Base-by-base conservation (phyloP, 1,140 invertebrate genomes). In the Linepithema humile region DNA sequence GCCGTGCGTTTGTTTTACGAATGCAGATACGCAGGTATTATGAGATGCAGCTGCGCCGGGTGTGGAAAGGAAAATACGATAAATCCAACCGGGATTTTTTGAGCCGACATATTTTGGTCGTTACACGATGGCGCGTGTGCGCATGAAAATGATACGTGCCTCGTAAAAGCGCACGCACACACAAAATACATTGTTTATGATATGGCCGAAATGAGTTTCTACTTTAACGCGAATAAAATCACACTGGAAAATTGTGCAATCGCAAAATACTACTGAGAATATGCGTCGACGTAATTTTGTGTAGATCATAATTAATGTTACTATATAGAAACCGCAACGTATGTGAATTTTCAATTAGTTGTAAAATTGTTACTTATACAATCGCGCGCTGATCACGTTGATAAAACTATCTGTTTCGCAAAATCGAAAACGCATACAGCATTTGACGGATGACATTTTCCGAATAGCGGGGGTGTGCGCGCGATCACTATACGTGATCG, bases 1-100 rank as follows among this genome's bases (percentile, higher is more conserved):
- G 83, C 57, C 77, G 55, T 64, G 69, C 84, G 57, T 60, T 72
- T 83, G 80, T 82, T 80, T 88, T 73, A 73, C 86, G 78, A 85
- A 88, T 85, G 78, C 74, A 70, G 74, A 72, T 85, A 84, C 50
- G 75, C 55, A 62, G 74, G 69, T 74, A 88, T 85, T 69, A 73
- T 85, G 60, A 78, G 73, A 26, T 65, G 50, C 55, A 78, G 45
- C 74, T 43, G 77, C 40, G 43, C 50, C 35, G 50, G 40, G 62
- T 35, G 73, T 17, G 17, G 32, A 29, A 55, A 69, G 77, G 70
- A 80, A 75, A 89, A 88, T 73, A 65, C 38, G 70, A 20, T 62
- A 86, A 85, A 89, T 88, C 85, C 67, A 2, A 20, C n/a, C 12
- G 64, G 75, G 38, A 74, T 74, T 72, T 82, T 74, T 60, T 55